A percentile compares a stretch with the other conserved stretches of the same genome.
phyloP scores from a whole-genome alignment of 2,797 vertebrate species.

The Rhadinocentrus ornatus region DNA sequence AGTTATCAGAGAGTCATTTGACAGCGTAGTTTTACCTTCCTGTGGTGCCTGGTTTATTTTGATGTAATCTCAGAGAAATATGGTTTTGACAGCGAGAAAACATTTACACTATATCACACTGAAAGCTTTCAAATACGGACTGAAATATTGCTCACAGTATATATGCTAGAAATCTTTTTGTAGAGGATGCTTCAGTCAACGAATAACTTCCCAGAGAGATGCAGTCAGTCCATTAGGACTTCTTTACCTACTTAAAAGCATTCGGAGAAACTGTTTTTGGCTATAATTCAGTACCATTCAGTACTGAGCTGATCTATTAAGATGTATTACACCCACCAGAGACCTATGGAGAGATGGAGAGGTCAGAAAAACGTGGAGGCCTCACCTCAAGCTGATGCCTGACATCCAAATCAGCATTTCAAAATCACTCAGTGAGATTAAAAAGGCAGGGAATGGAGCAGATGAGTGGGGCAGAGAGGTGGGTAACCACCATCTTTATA shows the following conservation, averaged over 20 bases:
- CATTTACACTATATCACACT: constrained; percentile 62
- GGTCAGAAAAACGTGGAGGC: constrained; percentile 68
- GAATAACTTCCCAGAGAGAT: constrained; percentile 62
- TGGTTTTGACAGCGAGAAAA: constrained; percentile 55
- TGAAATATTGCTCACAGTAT: constrained; percentile 59
- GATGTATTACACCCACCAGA: constrained; percentile 75
- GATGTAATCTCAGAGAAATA: constrained; percentile 71
- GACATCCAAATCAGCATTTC: constrained; percentile 76
- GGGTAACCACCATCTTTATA: constrained; percentile 32
- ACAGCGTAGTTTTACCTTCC: constrained; percentile 49
- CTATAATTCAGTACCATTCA: constrained; percentile 68
- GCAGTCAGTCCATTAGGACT: constrained; percentile 63
- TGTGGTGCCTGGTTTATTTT: constrained; percentile 42
- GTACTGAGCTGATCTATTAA: constrained; percentile 75
- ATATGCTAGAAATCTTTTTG: constrained; percentile 27
- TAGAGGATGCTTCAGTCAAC: constrained; percentile 40
- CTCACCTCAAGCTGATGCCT: constrained; percentile 63
- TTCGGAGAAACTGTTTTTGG: constrained; percentile 60
- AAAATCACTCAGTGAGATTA: constrained; percentile 84
- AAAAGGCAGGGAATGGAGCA: constrained; percentile 62
- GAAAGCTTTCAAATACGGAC: constrained; percentile 63
- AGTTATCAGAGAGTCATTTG: constrained; percentile 42
- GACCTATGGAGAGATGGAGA: constrained; percentile 49
- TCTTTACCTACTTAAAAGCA: constrained; percentile 69
- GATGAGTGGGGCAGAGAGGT: constrained; percentile 49